A percentile compares a stretch with the other conserved stretches of the same genome.
These are phyloP conservation scores for Formicarius rufipectus DNA, from an alignment of 2,113 vertebrate genomes.

Conservation along the genomic window DNA sequence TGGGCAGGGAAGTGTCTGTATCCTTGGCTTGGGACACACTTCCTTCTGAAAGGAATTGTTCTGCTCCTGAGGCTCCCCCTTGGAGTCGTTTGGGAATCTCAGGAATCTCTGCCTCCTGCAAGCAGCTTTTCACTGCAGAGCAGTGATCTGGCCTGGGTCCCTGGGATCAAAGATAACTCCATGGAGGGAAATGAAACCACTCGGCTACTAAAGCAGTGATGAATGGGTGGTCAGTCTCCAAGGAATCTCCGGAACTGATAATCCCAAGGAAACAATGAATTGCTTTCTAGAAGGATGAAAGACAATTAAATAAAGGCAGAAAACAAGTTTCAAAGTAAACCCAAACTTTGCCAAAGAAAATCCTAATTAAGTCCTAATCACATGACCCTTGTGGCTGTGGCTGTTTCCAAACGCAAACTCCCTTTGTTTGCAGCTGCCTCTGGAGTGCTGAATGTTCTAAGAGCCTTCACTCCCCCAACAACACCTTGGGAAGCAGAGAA, in stretches of 20 bases:
- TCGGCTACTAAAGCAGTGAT: not conserved
- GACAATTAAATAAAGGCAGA: not conserved
- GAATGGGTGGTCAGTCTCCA: not conserved
- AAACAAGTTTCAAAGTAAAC: not conserved
- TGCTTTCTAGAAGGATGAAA: not conserved
- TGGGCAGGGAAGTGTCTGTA: not conserved
- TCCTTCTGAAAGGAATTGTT: not conserved
- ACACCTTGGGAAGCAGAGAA: not conserved
- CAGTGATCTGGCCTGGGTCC: not conserved
- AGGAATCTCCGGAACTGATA: not conserved
- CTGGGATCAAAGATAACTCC: not conserved
- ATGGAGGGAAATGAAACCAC: not conserved
- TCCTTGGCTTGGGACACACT: accelerated
- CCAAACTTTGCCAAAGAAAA: not conserved
- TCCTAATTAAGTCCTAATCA: not conserved
- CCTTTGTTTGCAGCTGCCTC: not conserved
- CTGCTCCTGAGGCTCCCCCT: not conserved
- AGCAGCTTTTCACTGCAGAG: not conserved
- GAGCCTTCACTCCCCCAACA: not conserved
- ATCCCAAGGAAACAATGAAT: not conserved
- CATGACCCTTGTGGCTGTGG: not conserved
- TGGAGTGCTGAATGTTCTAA: not conserved
- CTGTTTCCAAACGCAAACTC: not conserved
- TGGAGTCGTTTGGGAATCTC: accelerated
- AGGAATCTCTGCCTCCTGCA: not conserved